Conservation (phyloP, 2,888 invertebrate genomes). For the Hypercompe scribonia region DNA sequence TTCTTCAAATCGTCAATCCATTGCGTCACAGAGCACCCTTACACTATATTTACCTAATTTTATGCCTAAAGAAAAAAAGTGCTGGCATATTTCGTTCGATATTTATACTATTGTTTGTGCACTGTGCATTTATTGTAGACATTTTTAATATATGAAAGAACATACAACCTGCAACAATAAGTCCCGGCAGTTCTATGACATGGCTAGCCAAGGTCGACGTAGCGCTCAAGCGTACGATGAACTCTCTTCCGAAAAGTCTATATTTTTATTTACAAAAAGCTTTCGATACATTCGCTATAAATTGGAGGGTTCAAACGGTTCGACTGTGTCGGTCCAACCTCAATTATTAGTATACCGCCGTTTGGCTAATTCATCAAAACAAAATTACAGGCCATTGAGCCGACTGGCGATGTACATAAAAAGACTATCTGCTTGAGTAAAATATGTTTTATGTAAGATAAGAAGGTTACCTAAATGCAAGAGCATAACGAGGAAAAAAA, state of each 20-base stretch:
- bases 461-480: slow-evolving; percentile 23
- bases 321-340: slow-evolving; percentile 57
- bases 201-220: slow-evolving; percentile 55
- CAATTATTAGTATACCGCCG: slow-evolving; percentile 71
- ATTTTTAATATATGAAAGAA: slow-evolving; percentile 21
- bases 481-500: slow-evolving; percentile 16
- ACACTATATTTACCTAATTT: too few species aligned
- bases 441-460: slow-evolving; percentile 28
- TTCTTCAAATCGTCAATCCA: too few species aligned
- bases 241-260: slow-evolving; percentile 58
- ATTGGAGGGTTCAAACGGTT: slow-evolving; percentile 64
- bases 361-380: slow-evolving; percentile 78
- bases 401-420: slow-evolving; percentile 55
- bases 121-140: slow-evolving; percentile 19
- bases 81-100: not conserved
- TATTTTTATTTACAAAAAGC: slow-evolving; percentile 65
- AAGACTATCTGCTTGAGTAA: slow-evolving; percentile 45
- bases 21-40: too few species aligned
- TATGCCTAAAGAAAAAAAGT: not conserved
- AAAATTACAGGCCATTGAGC: slow-evolving; percentile 73
- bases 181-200: slow-evolving; percentile 35
- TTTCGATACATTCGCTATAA: slow-evolving; percentile 69
- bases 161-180: slow-evolving; percentile 19
- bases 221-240: slow-evolving; percentile 60
- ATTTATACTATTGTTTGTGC: slow-evolving; percentile 21